Evolutionary conservation across 1,140 invertebrate species (phyloP).

Genomic region (Hirudo medicinalis): DNA sequence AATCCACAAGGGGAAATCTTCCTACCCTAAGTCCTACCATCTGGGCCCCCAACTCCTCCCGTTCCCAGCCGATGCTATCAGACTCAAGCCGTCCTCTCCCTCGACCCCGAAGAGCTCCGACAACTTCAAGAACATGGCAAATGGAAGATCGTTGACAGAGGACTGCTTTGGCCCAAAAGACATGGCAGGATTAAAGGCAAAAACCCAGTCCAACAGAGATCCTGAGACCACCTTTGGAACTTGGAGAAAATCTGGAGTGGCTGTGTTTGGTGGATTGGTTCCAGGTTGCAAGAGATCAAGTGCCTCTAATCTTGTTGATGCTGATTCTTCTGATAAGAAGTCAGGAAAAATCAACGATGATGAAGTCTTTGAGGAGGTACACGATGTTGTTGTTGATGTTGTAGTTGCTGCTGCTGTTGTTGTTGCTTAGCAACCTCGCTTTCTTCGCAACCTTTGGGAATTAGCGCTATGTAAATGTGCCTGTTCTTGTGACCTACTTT

Average conservation of each 20-base stretch:
- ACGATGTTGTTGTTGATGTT: neutral
- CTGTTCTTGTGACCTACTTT: neutral
- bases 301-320: neutral
- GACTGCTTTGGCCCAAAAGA: too few species aligned
- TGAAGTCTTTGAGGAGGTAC: neutral
- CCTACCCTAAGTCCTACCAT: slow-evolving; percentile 2
- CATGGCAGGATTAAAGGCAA: too few species aligned
- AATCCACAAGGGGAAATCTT: too few species aligned
- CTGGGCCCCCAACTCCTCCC: neutral
- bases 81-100: neutral
- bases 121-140: neutral
- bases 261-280: neutral
- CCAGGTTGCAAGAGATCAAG: slow-evolving; percentile 4
- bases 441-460: neutral
- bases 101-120: neutral
- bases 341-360: neutral
- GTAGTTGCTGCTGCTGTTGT: neutral
- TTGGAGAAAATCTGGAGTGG: slow-evolving; percentile 3
- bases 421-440: neutral
- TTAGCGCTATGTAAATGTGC: neutral
- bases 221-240: neutral
- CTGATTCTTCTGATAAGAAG: slow-evolving; percentile 1
- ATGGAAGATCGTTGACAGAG: neutral
- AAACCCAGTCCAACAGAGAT: neutral
- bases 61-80: neutral